Percentiles rank a stretch among this genome's conserved stretches.
phyloP scores from a whole-genome alignment of 2,797 vertebrate genomes.

The Melanotaenia boesemani region DNA sequence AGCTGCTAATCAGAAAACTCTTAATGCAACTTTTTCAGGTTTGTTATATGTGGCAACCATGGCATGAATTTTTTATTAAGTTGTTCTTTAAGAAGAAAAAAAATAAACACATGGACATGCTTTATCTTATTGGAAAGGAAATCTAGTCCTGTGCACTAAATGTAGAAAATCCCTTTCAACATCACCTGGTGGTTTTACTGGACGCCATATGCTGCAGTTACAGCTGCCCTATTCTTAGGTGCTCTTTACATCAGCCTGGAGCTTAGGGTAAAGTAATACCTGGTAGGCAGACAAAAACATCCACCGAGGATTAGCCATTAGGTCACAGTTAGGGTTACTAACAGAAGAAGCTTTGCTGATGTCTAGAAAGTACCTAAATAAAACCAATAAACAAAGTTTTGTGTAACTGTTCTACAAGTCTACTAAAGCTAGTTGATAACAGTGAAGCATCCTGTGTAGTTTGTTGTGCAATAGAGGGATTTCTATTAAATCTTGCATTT shows the following conservation, averaged over 20 bases:
- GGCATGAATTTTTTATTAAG: no score
- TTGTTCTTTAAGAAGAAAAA: no score
- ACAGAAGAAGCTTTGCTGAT: background rate
- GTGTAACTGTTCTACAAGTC: background rate
- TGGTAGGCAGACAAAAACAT: slow-evolving; percentile 9
- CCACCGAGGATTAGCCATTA: background rate
- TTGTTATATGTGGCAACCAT: no score
- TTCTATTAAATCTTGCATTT: background rate
- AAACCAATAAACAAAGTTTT: background rate
- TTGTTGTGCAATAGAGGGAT: background rate
- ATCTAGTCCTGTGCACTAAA: background rate
- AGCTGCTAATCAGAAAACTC: no score
- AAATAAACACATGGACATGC: background rate
- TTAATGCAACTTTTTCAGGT: no score
- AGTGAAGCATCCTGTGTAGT: background rate
- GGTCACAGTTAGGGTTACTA: background rate
- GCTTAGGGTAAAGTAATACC: slow-evolving; percentile 2
- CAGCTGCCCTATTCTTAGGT: background rate
- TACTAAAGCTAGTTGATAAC: no score
- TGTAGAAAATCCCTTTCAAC: background rate
- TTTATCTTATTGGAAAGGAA: background rate
- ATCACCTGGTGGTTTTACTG: background rate
- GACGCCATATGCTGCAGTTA: background rate
- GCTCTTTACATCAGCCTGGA: background rate
- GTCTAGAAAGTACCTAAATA: background rate